Evolutionary conservation across 2,113 vertebrate species (phyloP).

Genomic region (Pantherophis guttatus): DNA sequence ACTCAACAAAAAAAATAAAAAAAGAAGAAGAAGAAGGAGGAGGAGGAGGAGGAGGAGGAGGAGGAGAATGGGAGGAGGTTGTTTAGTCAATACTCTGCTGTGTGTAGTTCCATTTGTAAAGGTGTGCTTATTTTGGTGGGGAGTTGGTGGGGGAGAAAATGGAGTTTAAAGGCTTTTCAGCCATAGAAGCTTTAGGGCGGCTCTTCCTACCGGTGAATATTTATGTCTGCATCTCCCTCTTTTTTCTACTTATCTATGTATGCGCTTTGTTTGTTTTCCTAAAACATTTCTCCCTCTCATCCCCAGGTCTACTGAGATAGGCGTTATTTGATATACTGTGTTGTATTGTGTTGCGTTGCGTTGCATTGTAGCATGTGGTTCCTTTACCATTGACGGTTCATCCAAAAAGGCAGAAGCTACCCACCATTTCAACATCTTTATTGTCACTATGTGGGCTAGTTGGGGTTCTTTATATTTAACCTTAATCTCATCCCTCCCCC

Average conservation of each 20-base stretch:
- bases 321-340: not conserved
- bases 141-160: not conserved
- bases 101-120: slow-evolving; percentile 29
- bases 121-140: not conserved
- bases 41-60: no score
- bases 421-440: not conserved
- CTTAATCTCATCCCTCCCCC: not conserved
- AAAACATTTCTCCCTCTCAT: not conserved
- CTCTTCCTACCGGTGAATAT: not conserved
- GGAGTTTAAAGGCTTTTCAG: not conserved
- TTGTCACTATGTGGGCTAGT: not conserved
- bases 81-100: slow-evolving; percentile 23
- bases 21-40: no score
- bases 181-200: not conserved
- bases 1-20: no score
- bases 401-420: not conserved
- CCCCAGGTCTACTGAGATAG: not conserved
- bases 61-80: no score
- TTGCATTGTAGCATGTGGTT: not conserved
- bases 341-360: not conserved
- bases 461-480: not conserved
- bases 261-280: not conserved
- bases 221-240: not conserved
- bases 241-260: not conserved
- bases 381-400: not conserved